Evolutionary conservation across 2,888 invertebrate genomes (phyloP).

Genomic region (Diogma glabrata): DNA sequence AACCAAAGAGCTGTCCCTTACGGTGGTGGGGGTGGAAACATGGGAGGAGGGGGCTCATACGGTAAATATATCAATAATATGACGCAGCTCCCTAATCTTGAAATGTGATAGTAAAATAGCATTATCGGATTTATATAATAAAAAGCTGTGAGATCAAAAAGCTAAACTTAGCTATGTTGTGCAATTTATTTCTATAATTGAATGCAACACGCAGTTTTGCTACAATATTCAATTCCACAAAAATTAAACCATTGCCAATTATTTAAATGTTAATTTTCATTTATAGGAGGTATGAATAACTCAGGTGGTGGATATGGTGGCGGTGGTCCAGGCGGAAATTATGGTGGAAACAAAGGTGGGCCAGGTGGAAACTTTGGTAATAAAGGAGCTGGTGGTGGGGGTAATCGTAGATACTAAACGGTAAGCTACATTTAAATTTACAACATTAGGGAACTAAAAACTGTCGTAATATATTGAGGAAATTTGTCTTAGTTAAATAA

Average conservation of each 20-base stretch:
- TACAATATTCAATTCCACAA: constrained; percentile 22
- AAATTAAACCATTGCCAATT: not conserved
- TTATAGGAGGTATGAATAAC: constrained; percentile 14
- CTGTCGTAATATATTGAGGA: not conserved
- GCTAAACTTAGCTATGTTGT: constrained; percentile 7
- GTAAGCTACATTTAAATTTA: not conserved
- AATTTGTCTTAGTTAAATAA: not conserved
- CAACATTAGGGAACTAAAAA: not conserved
- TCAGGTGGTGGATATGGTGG: constrained; percentile 20
- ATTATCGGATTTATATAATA: constrained; percentile 7
- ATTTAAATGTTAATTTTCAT: not conserved
- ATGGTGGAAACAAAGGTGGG: constrained; percentile 17
- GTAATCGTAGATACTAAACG: constrained; percentile 21
- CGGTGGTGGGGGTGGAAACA: constrained; percentile 18
- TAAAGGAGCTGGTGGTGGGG: constrained; percentile 17
- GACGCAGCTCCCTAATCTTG: constrained; percentile 5
- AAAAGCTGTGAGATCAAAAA: not conserved
- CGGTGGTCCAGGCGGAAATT: constrained; percentile 10
- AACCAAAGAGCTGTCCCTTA: constrained; percentile 5
- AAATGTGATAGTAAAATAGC: constrained; percentile 8
- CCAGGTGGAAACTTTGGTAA: constrained; percentile 19
- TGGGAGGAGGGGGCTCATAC: constrained; percentile 14
- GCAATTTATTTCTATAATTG: constrained; percentile 21
- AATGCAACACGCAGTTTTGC: constrained; percentile 36
- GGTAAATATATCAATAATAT: not conserved